Evolutionary conservation across 2,888 invertebrate species (phyloP).

Genomic region (Euphydryas editha): DNA sequence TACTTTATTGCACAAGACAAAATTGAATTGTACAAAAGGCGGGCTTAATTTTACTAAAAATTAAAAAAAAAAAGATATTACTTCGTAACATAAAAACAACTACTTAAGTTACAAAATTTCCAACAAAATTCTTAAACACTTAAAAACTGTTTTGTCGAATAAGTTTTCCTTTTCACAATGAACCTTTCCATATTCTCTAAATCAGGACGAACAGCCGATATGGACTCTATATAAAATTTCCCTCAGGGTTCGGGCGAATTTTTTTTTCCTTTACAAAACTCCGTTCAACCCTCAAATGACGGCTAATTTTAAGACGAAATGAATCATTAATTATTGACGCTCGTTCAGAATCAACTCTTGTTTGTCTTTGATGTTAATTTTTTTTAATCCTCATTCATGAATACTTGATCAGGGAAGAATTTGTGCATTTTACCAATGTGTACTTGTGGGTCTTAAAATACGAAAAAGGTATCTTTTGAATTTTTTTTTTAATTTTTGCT

Average conservation of each 20-base stretch:
- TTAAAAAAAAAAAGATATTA: no score
- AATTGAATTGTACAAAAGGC: no score
- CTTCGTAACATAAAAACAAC: no score
- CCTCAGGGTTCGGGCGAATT: slow-evolving; percentile 66
- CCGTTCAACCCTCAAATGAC: slow-evolving; percentile 76
- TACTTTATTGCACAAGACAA: no score
- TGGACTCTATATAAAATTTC: slow-evolving; percentile 78
- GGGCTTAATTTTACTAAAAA: no score
- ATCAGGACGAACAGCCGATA: slow-evolving; percentile 59
- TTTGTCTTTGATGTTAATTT: slow-evolving; percentile 77
- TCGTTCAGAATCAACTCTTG: slow-evolving; percentile 65
- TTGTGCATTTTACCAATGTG: slow-evolving; percentile 2
- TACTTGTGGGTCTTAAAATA: not conserved
- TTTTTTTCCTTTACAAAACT: slow-evolving; percentile 67
- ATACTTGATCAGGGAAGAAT: not conserved
- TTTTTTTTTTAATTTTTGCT: no score
- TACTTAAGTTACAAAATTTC: no score
- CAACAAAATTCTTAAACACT: no score
- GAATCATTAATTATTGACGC: slow-evolving; percentile 80
- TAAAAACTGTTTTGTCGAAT: no score
- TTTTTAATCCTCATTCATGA: slow-evolving; percentile 58
- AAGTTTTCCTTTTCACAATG: slow-evolving; percentile 23
- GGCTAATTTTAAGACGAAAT: slow-evolving; percentile 77
- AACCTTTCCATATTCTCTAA: slow-evolving; percentile 49
- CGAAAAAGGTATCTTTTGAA: not conserved